Evolutionary conservation across 2,113 vertebrate species (phyloP).

Genomic region (Pipa parva): DNA sequence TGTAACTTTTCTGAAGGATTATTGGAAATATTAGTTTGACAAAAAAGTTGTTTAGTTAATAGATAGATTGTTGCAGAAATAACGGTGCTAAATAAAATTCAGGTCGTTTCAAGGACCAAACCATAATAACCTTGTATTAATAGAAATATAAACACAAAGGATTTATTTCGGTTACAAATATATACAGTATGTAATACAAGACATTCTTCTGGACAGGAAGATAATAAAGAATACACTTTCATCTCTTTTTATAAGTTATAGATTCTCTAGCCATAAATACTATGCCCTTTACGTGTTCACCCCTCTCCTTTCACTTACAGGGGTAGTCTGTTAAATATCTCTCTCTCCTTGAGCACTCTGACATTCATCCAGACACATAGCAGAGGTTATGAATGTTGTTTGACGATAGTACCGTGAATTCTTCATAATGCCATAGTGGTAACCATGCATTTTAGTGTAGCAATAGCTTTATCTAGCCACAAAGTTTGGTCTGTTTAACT

Average conservation of each 20-base stretch:
- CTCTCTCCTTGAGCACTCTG: constrained; percentile 70
- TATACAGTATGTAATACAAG: constrained; percentile 10
- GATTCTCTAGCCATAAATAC: constrained; percentile 72
- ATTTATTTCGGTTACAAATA: background rate
- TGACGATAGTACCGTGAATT: constrained; percentile 73
- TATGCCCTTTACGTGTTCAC: constrained; percentile 59
- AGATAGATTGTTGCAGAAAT: too few species aligned
- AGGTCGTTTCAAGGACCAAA: too few species aligned
- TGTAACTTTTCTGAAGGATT: too few species aligned
- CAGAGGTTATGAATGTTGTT: constrained; percentile 72
- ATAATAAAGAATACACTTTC: constrained; percentile 60
- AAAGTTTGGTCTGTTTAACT: constrained; percentile 69
- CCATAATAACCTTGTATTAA: background rate
- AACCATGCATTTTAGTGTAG: constrained; percentile 58
- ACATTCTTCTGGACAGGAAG: constrained; percentile 11
- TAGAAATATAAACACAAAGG: background rate
- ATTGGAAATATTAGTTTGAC: too few species aligned
- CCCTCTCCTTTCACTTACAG: constrained; percentile 59
- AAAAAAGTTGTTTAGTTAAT: too few species aligned
- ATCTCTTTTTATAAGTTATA: constrained; percentile 77
- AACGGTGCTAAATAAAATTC: too few species aligned
- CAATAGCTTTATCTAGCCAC: constrained; percentile 69
- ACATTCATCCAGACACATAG: constrained; percentile 73
- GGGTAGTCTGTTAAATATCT: constrained; percentile 75
- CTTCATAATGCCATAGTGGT: constrained; percentile 62